Percentiles rank a stretch among this genome's conserved stretches.
phyloP scores from a whole-genome alignment of 2,797 vertebrate species.

The Gadopsis marmoratus region DNA sequence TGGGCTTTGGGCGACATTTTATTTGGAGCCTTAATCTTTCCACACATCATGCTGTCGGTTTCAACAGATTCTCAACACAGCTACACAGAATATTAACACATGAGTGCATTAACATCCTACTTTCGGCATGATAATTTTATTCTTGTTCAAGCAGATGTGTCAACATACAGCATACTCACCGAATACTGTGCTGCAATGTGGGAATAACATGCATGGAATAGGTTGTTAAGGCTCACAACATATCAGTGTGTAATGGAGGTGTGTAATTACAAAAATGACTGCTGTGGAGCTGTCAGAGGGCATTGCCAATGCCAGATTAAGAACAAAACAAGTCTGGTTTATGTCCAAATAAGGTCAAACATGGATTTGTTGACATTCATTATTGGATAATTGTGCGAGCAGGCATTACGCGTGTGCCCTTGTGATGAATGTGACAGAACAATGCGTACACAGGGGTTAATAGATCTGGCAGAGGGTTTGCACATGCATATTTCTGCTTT shows the following conservation, averaged over 20 bases:
- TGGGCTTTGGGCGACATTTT: constrained; percentile 68
- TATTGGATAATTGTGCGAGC: constrained; percentile 51
- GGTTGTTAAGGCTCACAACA: constrained; percentile 17
- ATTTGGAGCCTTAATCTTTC: constrained; percentile 71
- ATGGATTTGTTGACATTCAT: constrained; percentile 53
- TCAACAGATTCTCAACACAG: constrained; percentile 45
- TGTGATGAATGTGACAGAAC: constrained; percentile 27
- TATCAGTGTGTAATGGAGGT: constrained; percentile 36
- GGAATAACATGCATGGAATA: constrained; percentile 25
- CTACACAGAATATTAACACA: constrained; percentile 41
- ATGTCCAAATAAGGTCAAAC: constrained; percentile 60
- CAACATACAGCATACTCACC: constrained; percentile 10
- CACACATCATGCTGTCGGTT: constrained; percentile 52
- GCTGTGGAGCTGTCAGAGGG: constrained; percentile 44
- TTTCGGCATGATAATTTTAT: constrained; percentile 30
- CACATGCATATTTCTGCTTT: constrained; percentile 24
- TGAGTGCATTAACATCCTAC: constrained; percentile 21
- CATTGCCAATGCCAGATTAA: constrained; percentile 41
- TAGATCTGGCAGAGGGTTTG: constrained; percentile 3
- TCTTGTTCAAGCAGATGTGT: constrained; percentile 5
- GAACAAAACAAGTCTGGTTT: constrained; percentile 49
- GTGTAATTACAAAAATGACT: constrained; percentile 43
- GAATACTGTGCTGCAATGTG: constrained; percentile 5
- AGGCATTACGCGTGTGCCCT: constrained; percentile 26
- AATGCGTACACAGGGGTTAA: constrained; percentile 1